These are phyloP conservation scores for Danio rerio DNA, from an alignment of 2,113 vertebrate genomes.

Conservation along the genomic window DNA sequence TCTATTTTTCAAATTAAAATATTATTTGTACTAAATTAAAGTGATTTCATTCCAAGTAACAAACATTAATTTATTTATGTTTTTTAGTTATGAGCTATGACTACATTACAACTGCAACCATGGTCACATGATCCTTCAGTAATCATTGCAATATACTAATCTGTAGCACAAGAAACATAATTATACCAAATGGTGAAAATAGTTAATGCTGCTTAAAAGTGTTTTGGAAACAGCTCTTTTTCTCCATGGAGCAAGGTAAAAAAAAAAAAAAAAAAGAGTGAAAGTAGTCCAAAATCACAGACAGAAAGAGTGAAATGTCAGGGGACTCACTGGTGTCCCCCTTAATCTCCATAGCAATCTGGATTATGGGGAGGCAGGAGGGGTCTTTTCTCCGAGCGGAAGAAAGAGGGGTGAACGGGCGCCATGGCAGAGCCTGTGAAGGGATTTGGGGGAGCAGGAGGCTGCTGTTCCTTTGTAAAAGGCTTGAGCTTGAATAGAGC, in stretches of 20 bases:
- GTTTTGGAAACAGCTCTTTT: too few species aligned
- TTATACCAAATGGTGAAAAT: neutral
- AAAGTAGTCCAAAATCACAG: slow-evolving; percentile 63
- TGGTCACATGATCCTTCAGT: neutral
- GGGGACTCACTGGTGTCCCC: slow-evolving; percentile 93
- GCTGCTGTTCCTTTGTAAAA: slow-evolving; percentile 76
- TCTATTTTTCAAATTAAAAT: too few species aligned
- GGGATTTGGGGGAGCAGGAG: slow-evolving; percentile 93
- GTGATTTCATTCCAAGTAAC: too few species aligned
- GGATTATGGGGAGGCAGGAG: slow-evolving; percentile 85
- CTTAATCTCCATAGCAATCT: slow-evolving; percentile 94
- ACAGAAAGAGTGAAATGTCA: slow-evolving; percentile 75
- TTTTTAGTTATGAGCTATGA: too few species aligned
- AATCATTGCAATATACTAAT: neutral
- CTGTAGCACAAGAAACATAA: neutral
- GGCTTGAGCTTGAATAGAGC: slow-evolving; percentile 89
- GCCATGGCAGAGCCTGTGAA: slow-evolving; percentile 88
- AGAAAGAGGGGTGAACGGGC: slow-evolving; percentile 91
- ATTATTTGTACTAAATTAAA: too few species aligned
- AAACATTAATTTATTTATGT: too few species aligned
- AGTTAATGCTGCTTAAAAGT: neutral
- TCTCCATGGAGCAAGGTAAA: slow-evolving; percentile 64
- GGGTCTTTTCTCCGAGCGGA: slow-evolving; percentile 86
- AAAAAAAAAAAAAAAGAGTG: slow-evolving; percentile 70
- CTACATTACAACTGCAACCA: neutral